These are phyloP conservation scores for Leucophenga montana DNA, from an alignment of 2,888 invertebrate genomes.

Conservation along the genomic window DNA sequence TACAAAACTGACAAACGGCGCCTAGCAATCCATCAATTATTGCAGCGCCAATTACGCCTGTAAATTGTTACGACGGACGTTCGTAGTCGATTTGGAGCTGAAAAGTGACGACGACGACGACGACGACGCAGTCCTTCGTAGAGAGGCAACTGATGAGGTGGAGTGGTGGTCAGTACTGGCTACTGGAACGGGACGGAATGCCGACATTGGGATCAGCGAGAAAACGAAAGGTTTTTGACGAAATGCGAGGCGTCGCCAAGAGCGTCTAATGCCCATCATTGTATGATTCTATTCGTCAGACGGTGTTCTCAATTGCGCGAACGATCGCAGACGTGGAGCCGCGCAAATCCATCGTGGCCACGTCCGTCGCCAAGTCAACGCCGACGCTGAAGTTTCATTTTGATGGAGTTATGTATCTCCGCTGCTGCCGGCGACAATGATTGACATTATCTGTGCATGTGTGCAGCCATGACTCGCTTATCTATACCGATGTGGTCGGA, in stretches of 20 bases:
- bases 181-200: not conserved
- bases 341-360: not conserved
- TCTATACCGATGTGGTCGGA: not conserved
- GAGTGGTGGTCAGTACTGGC: not conserved
- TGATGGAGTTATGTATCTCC: not conserved
- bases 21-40: conserved; percentile 71
- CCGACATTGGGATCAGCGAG: not conserved
- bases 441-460: conserved; percentile 6
- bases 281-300: not conserved
- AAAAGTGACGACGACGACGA: not conserved
- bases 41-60: conserved; percentile 65
- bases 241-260: not conserved
- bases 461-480: conserved; percentile 3
- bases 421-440: not conserved
- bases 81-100: no score
- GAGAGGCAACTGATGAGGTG: no score
- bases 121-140: no score
- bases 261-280: not conserved
- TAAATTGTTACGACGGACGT: conserved; percentile 59
- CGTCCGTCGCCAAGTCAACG: not conserved
- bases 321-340: not conserved
- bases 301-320: not conserved
- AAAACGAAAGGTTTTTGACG: not conserved
- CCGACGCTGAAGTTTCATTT: not conserved
- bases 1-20: conserved; percentile 63